Evolutionary conservation across 2,797 vertebrate genomes (phyloP).

Genomic region (Echiichthys vipera): DNA sequence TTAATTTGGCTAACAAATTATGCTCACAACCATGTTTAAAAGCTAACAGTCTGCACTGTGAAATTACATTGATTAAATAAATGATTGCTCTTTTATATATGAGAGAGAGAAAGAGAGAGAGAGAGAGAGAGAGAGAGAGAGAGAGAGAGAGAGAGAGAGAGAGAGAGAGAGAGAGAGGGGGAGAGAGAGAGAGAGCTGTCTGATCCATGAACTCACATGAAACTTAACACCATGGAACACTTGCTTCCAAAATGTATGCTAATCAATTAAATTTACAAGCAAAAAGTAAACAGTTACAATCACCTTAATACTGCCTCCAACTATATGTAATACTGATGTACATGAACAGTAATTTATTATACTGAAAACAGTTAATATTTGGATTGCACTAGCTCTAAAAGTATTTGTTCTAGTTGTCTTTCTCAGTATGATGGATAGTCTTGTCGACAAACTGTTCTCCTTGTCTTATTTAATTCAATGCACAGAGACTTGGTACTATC

Average conservation of each 20-base stretch:
- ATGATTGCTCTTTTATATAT: no score
- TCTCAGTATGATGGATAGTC: neutral
- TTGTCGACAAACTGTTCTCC: neutral
- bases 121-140: no score
- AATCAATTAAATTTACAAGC: constrained; percentile 40
- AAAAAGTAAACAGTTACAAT: constrained; percentile 23
- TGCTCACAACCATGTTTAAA: neutral
- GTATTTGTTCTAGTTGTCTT: neutral
- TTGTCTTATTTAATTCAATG: neutral
- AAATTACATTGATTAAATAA: neutral
- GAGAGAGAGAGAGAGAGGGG: no score
- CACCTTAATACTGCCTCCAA: constrained; percentile 4
- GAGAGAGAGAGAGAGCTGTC: no score
- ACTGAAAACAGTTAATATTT: constrained; percentile 1
- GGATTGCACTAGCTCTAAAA: neutral
- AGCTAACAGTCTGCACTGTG: neutral
- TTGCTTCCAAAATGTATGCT: constrained; percentile 26
- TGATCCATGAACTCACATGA: constrained; percentile 1
- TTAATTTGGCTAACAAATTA: neutral
- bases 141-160: no score
- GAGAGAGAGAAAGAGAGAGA: no score
- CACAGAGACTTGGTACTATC: neutral
- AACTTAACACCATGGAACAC: constrained; percentile 18
- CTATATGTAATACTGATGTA: constrained; percentile 20
- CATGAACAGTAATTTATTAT: constrained; percentile 6